phyloP scores from a whole-genome alignment of 2,113 vertebrate genomes.

The Castor canadensis region DNA sequence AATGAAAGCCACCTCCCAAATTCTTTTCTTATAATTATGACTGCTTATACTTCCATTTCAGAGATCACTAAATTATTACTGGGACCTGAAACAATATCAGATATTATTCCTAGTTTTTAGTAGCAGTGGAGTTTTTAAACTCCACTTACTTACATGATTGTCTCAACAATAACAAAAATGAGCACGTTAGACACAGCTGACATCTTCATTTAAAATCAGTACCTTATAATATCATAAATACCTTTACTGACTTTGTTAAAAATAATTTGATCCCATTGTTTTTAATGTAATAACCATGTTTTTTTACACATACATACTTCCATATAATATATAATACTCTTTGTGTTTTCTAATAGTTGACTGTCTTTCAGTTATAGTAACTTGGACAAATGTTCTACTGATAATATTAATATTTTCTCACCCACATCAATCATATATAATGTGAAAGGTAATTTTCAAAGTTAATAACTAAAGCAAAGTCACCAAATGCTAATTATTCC shows the following conservation, averaged over 20 bases:
- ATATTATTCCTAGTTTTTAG: not conserved
- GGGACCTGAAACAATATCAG: not conserved
- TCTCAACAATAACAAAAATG: not conserved
- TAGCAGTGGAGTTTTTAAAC: not conserved
- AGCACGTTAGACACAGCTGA: not conserved
- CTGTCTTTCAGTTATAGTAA: conserved; percentile 5
- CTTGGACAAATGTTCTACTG: conserved; percentile 35
- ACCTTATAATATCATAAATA: not conserved
- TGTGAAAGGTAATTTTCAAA: conserved; percentile 66
- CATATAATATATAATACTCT: not conserved
- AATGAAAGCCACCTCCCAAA: not conserved
- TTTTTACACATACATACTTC: not conserved
- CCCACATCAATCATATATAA: conserved; percentile 40
- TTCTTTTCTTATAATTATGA: not conserved
- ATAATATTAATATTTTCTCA: not conserved
- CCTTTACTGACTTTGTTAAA: not conserved
- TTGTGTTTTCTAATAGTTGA: not conserved
- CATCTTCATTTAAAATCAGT: conserved; percentile 9
- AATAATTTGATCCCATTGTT: not conserved
- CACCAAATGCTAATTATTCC: conserved; percentile 7
- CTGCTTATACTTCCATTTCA: not conserved
- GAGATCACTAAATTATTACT: not conserved
- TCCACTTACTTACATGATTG: not conserved
- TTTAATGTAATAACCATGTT: not conserved
- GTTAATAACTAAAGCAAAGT: conserved; percentile 10